Evolutionary conservation across 2,113 vertebrate genomes (phyloP), one percentile per base, ranked within the genome.

Genomic region (Calonectris borealis): DNA sequence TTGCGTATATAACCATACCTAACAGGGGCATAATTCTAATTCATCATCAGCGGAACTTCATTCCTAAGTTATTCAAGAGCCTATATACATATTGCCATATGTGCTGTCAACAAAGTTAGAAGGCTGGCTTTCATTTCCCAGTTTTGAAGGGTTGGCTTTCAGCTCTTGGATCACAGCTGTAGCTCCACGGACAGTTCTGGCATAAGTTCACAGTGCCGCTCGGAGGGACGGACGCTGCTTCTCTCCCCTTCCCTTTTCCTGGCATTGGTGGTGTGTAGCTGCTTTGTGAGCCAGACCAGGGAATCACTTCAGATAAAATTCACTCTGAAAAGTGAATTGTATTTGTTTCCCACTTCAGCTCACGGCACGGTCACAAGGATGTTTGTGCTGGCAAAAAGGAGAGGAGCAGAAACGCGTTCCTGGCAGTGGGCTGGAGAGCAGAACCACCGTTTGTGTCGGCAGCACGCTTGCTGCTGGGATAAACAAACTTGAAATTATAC

Each of bases 361-460:
- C 29, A 12, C 2, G 0, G 64, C 46, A 12, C 20, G 48, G 69
- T 34, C 73, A 12, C 34, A 32, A 48, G 31, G 55, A 21, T 40
- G 51, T 78, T 19, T 49, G 60, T 44, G 21, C 61, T 90, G 88
- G 82, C 40, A 91, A 36, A 64, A 82, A 40, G 14, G 51, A 83
- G 64, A 10, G 13, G 38, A 80, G 68, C 55, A 77, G 72, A 70
- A 44, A 19, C 0, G 0, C 0, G 0, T 40, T 83, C n/a, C n/a
- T 0, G 2, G 76, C 42, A 93, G 51, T 0, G 2, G 34, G 70
- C 52, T 61, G 75, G 61, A 91, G 68, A 80, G 72, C 68, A 51
- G 54, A 60, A n/a, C 38, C 72, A 69, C 10, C 25, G 0, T 73
- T 80, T 76, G 38, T 55, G 68, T 40, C 42, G 71, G 86, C 75